Percentiles rank a stretch among this genome's conserved stretches.
Conservation (phyloP, 2,113 vertebrate genomes). For the Bolborhynchus lineola region DNA sequence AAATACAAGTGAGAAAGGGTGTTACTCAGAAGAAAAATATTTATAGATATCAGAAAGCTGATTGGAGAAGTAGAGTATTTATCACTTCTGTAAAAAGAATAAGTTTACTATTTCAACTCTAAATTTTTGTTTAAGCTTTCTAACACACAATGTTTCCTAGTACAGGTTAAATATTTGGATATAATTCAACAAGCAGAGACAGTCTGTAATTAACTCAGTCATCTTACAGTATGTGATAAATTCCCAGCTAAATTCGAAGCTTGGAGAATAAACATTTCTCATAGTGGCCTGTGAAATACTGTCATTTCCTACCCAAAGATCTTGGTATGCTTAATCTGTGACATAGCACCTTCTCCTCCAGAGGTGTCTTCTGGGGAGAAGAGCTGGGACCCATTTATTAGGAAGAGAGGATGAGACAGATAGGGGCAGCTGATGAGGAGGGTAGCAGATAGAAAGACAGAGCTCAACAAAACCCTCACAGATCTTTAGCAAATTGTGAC, state of each 20-base stretch:
- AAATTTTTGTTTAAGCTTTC: background rate
- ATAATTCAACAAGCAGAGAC: background rate
- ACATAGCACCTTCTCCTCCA: background rate
- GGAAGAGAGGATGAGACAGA: background rate
- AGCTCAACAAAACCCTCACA: background rate
- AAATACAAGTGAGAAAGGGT: background rate
- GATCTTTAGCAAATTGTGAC: background rate
- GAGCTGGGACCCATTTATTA: background rate
- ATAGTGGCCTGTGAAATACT: background rate
- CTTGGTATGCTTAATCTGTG: background rate
- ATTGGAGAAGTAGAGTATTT: background rate
- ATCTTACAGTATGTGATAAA: background rate
- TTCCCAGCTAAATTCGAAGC: background rate
- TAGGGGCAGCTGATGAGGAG: background rate
- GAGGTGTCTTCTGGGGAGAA: background rate
- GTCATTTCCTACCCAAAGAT: fast-evolving
- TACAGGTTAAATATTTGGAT: background rate
- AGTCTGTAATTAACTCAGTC: background rate
- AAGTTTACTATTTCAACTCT: background rate
- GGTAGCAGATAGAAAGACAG: background rate
- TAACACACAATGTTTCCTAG: background rate
- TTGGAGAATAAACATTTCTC: background rate
- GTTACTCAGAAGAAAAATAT: background rate
- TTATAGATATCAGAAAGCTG: background rate
- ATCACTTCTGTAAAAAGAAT: background rate